These are phyloP conservation scores for Solen grandis DNA, from an alignment of 1,140 invertebrate species.

Conservation along the genomic window DNA sequence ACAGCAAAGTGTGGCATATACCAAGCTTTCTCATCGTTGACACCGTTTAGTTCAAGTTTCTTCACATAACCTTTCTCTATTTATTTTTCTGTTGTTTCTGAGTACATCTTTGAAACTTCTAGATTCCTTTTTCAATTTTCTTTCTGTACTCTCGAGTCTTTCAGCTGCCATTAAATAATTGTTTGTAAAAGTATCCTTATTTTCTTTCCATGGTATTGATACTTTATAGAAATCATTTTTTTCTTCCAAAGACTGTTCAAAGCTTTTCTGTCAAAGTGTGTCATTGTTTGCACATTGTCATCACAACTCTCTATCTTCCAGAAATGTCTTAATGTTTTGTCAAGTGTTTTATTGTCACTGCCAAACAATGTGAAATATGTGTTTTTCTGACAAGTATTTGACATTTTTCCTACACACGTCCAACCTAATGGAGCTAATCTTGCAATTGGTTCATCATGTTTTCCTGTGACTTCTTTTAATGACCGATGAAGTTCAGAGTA, in stretches of 20 bases:
- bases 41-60: not conserved
- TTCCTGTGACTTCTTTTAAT: not conserved
- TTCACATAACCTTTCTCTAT: slow-evolving; percentile 2
- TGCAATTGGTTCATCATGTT: not conserved
- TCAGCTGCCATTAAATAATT: slow-evolving; percentile 10
- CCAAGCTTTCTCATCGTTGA: not conserved
- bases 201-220: slow-evolving; percentile 39
- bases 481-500: not conserved
- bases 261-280: not conserved
- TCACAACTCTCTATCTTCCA: slow-evolving; percentile 19
- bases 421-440: slow-evolving; percentile 14
- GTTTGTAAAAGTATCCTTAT: not conserved
- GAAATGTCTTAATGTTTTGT: slow-evolving; percentile 8
- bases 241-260: not conserved
- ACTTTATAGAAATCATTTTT: slow-evolving; percentile 13
- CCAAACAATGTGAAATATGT: not conserved
- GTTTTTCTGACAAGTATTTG: not conserved
- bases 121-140: slow-evolving; percentile 26
- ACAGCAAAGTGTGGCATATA: slow-evolving; percentile 53
- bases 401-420: slow-evolving; percentile 17
- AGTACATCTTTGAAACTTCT: slow-evolving; percentile 17
- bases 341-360: not conserved
- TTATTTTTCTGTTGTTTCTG: not conserved
- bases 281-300: not conserved
- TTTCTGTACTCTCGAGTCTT: slow-evolving; percentile 24